Conservation (phyloP, 2,797 vertebrate genomes). For the Ataeniobius toweri region DNA sequence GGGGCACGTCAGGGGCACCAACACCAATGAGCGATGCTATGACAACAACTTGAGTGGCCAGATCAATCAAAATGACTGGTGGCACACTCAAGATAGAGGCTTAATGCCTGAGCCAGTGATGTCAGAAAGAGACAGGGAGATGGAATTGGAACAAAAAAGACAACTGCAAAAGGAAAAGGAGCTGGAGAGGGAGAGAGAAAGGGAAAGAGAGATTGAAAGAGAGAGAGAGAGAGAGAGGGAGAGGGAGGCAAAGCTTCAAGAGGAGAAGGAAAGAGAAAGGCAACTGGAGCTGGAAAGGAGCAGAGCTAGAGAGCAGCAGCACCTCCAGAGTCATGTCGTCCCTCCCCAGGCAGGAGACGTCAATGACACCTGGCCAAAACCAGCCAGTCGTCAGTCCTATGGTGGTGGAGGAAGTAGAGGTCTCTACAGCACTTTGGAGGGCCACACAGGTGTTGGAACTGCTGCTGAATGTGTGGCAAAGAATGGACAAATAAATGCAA, state of each 20-base stretch:
- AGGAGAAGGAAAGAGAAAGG: conserved; percentile 56
- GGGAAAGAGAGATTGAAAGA: conserved; percentile 47
- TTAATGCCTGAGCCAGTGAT: conserved; percentile 56
- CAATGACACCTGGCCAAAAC: conserved; percentile 85
- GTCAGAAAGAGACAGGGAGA: conserved; percentile 60
- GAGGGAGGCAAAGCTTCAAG: conserved; percentile 57
- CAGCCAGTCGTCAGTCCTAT: conserved; percentile 68
- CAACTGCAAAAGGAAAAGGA: conserved; percentile 9
- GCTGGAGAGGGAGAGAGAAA: conserved; percentile 59
- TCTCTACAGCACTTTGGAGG: conserved; percentile 81
- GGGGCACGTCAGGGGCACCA: conserved; percentile 55
- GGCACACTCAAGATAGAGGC: conserved; percentile 64
- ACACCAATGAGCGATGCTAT: conserved; percentile 54
- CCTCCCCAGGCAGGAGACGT: conserved; percentile 72
- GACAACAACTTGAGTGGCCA: conserved; percentile 56
- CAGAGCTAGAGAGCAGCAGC: conserved; percentile 56
- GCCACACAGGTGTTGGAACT: conserved; percentile 51
- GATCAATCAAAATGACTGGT: conserved; percentile 63
- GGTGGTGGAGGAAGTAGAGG: conserved; percentile 60
- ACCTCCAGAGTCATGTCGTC: conserved; percentile 66
- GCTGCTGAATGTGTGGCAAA: conserved; percentile 44
- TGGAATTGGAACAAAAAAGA: conserved; percentile 15
- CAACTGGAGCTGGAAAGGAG: conserved; percentile 53
- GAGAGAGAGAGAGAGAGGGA: conserved; percentile 63
- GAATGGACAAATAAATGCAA: conserved; percentile 38